Evolutionary conservation across 2,888 invertebrate genomes (phyloP).

Genomic region (Rhodophaea formosa): DNA sequence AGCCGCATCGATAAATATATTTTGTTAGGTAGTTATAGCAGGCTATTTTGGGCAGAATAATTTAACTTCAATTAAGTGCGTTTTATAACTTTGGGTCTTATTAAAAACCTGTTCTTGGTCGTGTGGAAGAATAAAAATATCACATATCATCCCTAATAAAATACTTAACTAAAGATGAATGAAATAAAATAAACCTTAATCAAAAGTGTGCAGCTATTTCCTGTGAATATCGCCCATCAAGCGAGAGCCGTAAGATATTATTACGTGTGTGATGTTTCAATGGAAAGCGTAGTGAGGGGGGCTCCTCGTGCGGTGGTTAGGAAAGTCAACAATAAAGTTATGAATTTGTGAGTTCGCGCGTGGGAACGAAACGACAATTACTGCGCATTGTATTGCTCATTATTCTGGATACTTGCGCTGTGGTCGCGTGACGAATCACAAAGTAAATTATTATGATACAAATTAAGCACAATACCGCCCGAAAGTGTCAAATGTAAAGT

Average conservation of each 20-base stretch:
- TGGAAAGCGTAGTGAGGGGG: conserved; percentile 23
- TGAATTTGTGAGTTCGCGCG: conserved; percentile 31
- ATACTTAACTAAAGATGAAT: background rate
- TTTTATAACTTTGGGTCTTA: too few species aligned
- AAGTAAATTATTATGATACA: background rate
- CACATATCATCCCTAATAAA: background rate
- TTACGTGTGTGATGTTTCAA: conserved; percentile 22
- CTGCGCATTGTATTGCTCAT: conserved; percentile 24
- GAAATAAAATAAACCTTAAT: conserved; percentile 24
- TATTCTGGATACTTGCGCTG: conserved; percentile 20
- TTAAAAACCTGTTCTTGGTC: background rate
- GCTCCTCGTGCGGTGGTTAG: conserved; percentile 24
- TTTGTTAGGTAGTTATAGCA: too few species aligned
- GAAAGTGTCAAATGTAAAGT: background rate
- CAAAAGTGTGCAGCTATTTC: conserved; percentile 17
- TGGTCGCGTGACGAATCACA: background rate
- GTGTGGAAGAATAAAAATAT: background rate
- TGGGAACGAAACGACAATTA: conserved; percentile 32
- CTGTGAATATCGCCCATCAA: background rate
- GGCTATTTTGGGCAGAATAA: too few species aligned
- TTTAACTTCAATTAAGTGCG: background rate
- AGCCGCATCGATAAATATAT: background rate
- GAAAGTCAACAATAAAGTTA: conserved; percentile 35
- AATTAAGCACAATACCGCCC: background rate
- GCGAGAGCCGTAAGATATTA: conserved; percentile 19